Evolutionary conservation across 1,140 invertebrate species (phyloP).

Genomic region (Elysia chlorotica): DNA sequence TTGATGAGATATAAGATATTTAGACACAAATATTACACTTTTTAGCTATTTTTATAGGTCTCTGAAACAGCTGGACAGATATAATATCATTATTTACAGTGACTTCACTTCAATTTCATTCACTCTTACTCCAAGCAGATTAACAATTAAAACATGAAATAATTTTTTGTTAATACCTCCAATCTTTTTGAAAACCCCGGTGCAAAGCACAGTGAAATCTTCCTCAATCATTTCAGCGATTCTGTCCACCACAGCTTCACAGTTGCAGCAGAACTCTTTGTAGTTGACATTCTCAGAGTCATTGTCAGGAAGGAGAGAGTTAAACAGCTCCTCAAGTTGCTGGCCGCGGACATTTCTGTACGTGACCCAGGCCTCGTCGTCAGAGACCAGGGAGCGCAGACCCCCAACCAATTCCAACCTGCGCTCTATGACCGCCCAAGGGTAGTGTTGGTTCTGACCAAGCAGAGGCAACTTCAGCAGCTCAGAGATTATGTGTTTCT

Average conservation of each 20-base stretch:
- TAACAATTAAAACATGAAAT: no score
- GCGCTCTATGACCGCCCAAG: conserved; percentile 19
- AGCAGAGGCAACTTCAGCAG: conserved; percentile 41
- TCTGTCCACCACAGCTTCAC: conserved; percentile 38
- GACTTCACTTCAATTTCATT: no score
- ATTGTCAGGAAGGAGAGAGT: conserved; percentile 41
- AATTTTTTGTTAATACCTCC: no score
- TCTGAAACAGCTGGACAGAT: no score
- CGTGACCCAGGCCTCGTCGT: conserved; percentile 42
- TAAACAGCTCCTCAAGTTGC: conserved; percentile 48
- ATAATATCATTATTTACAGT: no score
- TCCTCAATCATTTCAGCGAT: conserved; percentile 56
- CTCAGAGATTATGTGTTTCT: conserved; percentile 40
- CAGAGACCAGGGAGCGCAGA: conserved; percentile 41
- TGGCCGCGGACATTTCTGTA: conserved; percentile 41
- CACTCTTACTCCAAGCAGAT: no score
- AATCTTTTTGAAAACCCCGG: conserved; percentile 48
- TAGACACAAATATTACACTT: no score
- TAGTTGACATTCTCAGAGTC: conserved; percentile 44
- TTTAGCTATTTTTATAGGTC: no score
- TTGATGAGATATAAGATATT: no score
- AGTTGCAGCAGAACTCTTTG: conserved; percentile 45
- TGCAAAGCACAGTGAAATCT: conserved; percentile 52
- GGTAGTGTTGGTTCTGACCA: background rate
- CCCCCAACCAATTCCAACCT: conserved; percentile 48